phyloP scores from a whole-genome alignment of 2,888 invertebrate genomes.

The Drosophila macrothrix region DNA sequence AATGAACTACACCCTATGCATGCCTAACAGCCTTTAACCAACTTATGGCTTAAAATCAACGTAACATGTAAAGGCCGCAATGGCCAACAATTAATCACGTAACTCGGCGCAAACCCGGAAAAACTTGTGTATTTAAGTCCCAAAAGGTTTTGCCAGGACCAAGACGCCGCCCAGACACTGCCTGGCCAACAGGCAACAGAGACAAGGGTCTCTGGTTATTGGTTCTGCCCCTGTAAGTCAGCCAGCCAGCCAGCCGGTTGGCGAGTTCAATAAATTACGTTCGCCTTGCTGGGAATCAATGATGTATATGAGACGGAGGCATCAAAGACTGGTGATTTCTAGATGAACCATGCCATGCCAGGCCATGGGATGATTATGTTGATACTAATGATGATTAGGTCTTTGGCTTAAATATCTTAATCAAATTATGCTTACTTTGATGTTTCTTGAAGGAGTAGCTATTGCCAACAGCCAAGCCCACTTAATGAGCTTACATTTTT shows the following conservation, averaged over 20 bases:
- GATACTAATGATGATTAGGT: conserved; percentile 81
- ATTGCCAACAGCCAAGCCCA: conserved; percentile 54
- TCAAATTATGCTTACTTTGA: conserved; percentile 82
- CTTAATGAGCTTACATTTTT: conserved; percentile 79
- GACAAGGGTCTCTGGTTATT: conserved; percentile 25
- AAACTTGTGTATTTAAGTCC: conserved; percentile 69
- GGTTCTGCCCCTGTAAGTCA: conserved; percentile 41
- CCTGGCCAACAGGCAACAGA: conserved; percentile 18
- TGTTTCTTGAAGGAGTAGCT: conserved; percentile 59
- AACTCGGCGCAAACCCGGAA: conserved; percentile 53
- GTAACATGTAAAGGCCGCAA: conserved; percentile 61
- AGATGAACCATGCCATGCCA: conserved; percentile 47
- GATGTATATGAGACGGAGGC: conserved; percentile 67
- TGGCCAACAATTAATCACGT: conserved; percentile 71
- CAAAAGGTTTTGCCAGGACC: conserved; percentile 55
- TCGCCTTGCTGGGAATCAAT: conserved; percentile 63
- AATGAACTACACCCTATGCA: conserved; percentile 70
- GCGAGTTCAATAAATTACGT: conserved; percentile 73
- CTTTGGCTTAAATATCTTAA: conserved; percentile 81
- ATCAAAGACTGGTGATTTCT: conserved; percentile 64
- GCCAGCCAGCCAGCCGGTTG: conserved; percentile 29
- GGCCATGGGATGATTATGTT: conserved; percentile 65
- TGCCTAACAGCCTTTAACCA: conserved; percentile 59
- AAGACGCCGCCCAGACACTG: conserved; percentile 7
- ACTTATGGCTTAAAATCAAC: conserved; percentile 72